phyloP scores from a whole-genome alignment of 2,888 invertebrate genomes.

The Dryobota labecula region DNA sequence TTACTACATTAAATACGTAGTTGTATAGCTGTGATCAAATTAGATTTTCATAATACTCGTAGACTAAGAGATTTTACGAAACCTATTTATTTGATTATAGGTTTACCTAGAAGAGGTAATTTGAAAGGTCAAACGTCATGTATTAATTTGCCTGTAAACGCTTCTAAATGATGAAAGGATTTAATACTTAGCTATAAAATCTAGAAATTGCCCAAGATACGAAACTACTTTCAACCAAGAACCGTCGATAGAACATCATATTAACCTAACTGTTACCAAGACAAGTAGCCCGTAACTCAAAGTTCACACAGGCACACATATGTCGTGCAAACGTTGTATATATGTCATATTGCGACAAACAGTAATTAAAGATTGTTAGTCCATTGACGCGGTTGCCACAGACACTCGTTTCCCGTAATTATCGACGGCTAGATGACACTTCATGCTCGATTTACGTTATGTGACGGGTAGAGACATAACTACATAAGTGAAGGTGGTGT shows the following conservation, averaged over 20 bases:
- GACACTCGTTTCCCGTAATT: constrained; percentile 43
- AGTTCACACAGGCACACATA: not conserved
- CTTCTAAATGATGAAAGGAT: constrained; percentile 21
- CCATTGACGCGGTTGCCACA: constrained; percentile 47
- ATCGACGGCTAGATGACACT: constrained; percentile 33
- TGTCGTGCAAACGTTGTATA: not conserved
- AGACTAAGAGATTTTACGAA: constrained; percentile 15
- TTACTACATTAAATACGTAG: constrained; percentile 4
- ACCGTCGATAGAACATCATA: not conserved
- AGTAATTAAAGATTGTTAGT: constrained; percentile 54
- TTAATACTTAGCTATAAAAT: constrained; percentile 14
- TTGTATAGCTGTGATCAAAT: constrained; percentile 2
- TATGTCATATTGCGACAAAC: constrained; percentile 28
- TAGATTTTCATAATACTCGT: not conserved
- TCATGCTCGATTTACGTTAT: constrained; percentile 30
- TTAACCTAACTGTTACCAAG: not conserved
- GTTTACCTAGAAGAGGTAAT: not conserved
- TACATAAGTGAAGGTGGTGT: constrained; percentile 7
- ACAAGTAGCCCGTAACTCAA: constrained; percentile 3
- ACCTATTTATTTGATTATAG: constrained; percentile 2
- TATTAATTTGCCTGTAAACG: not conserved
- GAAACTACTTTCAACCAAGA: not conserved
- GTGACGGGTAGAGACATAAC: constrained; percentile 25
- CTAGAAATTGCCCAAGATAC: constrained; percentile 5
- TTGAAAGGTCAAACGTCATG: not conserved